Evolutionary conservation across 2,888 invertebrate species (phyloP).

Genomic region (Tuberolachnus salignus): DNA sequence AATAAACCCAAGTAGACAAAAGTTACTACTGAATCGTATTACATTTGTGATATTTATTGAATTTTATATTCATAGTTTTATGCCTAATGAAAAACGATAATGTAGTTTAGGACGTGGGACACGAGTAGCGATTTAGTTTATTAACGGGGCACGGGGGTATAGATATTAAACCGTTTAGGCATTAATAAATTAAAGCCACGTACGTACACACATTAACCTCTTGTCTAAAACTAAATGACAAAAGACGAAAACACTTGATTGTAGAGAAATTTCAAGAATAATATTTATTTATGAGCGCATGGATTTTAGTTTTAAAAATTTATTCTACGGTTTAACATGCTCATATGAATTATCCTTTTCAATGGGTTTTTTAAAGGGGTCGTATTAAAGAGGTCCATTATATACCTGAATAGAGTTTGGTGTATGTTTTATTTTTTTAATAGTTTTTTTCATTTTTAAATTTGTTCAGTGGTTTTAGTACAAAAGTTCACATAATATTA

Average conservation of each 20-base stretch:
- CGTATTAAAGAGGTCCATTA: no score
- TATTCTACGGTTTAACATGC: no score
- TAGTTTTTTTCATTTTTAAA: no score
- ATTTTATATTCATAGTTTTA: neutral
- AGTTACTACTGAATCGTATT: neutral
- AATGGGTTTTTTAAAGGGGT: no score
- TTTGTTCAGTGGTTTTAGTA: no score
- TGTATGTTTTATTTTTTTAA: no score
- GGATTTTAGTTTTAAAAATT: no score
- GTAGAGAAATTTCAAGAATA: neutral
- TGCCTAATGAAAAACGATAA: neutral
- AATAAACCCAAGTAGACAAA: neutral
- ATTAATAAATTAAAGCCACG: neutral
- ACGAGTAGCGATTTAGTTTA: neutral
- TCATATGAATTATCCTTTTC: no score
- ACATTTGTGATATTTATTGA: neutral
- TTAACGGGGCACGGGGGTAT: neutral
- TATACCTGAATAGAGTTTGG: no score
- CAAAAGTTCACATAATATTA: no score
- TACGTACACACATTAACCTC: neutral
- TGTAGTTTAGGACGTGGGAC: neutral
- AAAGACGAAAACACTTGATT: neutral
- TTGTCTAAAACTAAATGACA: neutral
- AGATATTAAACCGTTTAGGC: neutral
- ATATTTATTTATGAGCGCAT: neutral